These are phyloP conservation scores for Tribolium madens DNA, from an alignment of 1,140 invertebrate species.

Conservation along the genomic window DNA sequence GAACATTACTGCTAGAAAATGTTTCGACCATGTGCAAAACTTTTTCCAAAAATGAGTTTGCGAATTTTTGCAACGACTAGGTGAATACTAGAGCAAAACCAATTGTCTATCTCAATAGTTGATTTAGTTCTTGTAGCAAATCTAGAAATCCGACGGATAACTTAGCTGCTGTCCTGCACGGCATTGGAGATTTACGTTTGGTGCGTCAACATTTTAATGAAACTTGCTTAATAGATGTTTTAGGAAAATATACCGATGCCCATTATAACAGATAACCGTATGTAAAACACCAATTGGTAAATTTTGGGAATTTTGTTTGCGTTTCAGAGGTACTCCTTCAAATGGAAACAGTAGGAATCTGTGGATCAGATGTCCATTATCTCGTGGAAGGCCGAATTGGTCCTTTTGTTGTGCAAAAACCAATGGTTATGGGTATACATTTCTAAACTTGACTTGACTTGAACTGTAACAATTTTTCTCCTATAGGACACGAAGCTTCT, in stretches of 20 bases:
- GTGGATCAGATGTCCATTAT: conserved; percentile 96
- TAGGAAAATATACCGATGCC: conserved; percentile 4
- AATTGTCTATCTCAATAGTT: no score
- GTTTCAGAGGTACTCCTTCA: conserved; percentile 84
- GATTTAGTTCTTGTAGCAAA: background rate
- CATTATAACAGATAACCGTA: conserved; percentile 5
- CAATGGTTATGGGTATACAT: conserved; percentile 81
- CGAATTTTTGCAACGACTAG: no score
- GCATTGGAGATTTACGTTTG: conserved; percentile 8
- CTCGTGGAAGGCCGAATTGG: conserved; percentile 86
- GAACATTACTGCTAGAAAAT: no score
- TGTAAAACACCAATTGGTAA: background rate
- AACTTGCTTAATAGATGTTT: background rate
- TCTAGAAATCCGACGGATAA: background rate
- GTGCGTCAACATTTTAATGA: background rate
- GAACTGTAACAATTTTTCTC: background rate
- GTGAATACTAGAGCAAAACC: no score
- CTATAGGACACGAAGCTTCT: conserved; percentile 82
- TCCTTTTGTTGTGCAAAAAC: conserved; percentile 81
- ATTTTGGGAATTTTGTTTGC: background rate
- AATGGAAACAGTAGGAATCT: conserved; percentile 93
- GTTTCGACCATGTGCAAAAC: no score
- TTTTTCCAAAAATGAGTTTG: no score
- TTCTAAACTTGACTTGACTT: background rate
- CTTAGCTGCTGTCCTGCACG: background rate